These are phyloP conservation scores for Vanacampus margaritifer DNA, from an alignment of 2,113 vertebrate species.

Conservation along the genomic window DNA sequence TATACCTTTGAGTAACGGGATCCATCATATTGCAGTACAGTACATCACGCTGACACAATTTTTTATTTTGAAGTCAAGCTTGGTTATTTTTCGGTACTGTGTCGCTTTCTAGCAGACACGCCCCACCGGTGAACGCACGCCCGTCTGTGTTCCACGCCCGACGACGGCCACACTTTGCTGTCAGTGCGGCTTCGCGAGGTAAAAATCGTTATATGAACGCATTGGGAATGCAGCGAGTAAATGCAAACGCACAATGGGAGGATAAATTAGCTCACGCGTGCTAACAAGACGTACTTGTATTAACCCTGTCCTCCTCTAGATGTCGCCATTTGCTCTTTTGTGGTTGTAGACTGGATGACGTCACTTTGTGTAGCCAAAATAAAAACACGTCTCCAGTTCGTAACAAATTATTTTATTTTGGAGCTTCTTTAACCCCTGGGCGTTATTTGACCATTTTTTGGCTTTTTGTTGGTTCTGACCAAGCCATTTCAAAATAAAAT, in stretches of 20 bases:
- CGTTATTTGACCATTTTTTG: too few species aligned
- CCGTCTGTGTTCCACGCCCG: not conserved
- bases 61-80: not conserved
- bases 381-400: constrained; percentile 61
- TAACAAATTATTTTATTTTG: not conserved
- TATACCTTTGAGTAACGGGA: not conserved
- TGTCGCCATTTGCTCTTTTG: constrained; percentile 19
- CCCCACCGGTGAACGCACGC: constrained; percentile 51
- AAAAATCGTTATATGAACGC: not conserved
- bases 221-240: not conserved
- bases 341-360: not conserved
- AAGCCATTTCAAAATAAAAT: too few species aligned
- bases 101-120: constrained; percentile 51
- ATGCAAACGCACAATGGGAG: not conserved
- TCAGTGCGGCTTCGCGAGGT: not conserved
- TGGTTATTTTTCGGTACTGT: not conserved
- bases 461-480: too few species aligned
- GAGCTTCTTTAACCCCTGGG: not conserved
- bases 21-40: not conserved
- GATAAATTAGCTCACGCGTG: not conserved
- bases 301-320: constrained; percentile 16
- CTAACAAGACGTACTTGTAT: not conserved
- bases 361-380: not conserved
- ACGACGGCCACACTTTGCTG: not conserved
- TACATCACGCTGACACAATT: too few species aligned